phyloP scores from a whole-genome alignment of 2,888 invertebrate genomes.

The Panorpa germanica region DNA sequence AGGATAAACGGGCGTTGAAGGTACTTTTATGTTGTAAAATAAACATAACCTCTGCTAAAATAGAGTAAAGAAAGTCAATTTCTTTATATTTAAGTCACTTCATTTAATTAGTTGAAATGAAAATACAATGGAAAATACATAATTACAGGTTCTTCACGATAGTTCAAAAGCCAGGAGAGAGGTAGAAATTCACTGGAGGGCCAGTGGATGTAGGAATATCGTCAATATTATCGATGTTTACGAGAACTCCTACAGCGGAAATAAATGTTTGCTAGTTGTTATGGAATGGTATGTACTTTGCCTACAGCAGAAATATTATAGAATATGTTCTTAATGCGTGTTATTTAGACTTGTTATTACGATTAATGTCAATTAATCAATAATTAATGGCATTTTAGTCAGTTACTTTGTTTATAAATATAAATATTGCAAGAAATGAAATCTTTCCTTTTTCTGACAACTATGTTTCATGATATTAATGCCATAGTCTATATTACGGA shows the following conservation, averaged over 20 bases:
- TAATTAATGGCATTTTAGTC: too few species aligned
- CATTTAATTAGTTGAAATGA: conserved; percentile 1
- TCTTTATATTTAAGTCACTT: neutral
- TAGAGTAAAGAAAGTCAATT: neutral
- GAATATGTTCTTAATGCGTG: neutral
- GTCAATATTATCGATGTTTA: conserved; percentile 84
- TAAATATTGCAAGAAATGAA: too few species aligned
- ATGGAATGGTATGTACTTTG: conserved; percentile 86
- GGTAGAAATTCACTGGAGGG: conserved; percentile 90
- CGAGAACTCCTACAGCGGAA: conserved; percentile 86
- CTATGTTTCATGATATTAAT: too few species aligned
- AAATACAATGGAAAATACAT: neutral
- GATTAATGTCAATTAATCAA: too few species aligned
- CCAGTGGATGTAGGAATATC: conserved; percentile 78
- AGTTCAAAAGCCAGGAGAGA: conserved; percentile 84
- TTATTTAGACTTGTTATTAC: too few species aligned
- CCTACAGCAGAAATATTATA: neutral
- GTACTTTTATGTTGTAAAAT: too few species aligned
- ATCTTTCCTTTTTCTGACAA: too few species aligned
- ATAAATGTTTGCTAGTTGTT: conserved; percentile 86
- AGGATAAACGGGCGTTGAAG: conserved; percentile 79
- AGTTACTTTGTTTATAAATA: too few species aligned
- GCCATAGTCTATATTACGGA: too few species aligned
- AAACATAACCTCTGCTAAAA: neutral
- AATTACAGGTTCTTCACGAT: conserved; percentile 62